Evolutionary conservation across 2,797 vertebrate genomes (phyloP), one percentile per base, ranked within the genome.

Genomic region (Zalophus californianus): DNA sequence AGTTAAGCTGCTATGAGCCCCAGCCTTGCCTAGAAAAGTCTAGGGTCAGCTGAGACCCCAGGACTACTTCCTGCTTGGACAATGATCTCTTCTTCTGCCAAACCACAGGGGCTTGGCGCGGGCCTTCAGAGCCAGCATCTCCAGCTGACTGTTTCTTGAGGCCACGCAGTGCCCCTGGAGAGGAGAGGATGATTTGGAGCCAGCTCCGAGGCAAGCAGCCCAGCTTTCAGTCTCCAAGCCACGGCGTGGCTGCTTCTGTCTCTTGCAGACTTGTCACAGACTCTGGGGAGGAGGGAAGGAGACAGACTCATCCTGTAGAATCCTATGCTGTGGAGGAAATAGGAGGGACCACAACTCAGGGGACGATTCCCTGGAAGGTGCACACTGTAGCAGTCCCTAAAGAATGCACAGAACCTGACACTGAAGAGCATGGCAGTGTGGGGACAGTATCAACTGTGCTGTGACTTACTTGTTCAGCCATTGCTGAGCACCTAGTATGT

Each of bases 1-100:
- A 84, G 32, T 90, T 92, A 12, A 70, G 92, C 85, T 90, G 73
- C 77, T 77, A 38, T 60, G 89, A 96, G 86, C 56, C 73, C 50
- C 50, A 92, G 84, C 60, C 72, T 54, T 87, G 94, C 77, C 92
- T 97, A 56, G 88, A 95, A 97, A 95, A 94, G 64, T 91, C 93
- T 94, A 72, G 96, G 64, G 85, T 97, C 90, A 84, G 87, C 80
- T 84, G 70, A 93, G 72, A 97, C 93, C 97, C 91, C 91, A 89
- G 86, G 96, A 96, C 93, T 92, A 98, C 97, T 98, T 98, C 98
- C 97, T 97, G 90, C 75, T 96, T 86, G 79, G 93, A 98, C 94
- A 98, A 94, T 97, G 95, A 94, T 44, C 68, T 97, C 88, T 93
- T 80, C 73, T 92, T n/a, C 56, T 97, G 97, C 97, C 93, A 97